These are phyloP conservation scores for Phoronis australis DNA, from an alignment of 2,888 invertebrate species.

Conservation along the genomic window DNA sequence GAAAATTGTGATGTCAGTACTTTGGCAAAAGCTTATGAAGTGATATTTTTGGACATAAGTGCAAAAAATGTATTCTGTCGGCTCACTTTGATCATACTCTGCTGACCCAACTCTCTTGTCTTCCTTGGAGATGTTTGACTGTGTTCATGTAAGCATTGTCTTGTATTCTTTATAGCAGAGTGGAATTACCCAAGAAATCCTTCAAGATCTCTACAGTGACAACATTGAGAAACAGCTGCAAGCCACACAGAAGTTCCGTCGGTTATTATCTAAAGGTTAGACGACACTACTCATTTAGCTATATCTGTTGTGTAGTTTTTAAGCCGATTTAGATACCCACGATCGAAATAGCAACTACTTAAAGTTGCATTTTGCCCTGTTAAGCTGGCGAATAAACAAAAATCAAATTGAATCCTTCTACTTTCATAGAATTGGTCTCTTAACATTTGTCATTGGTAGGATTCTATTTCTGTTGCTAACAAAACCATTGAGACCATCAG, in stretches of 20 bases:
- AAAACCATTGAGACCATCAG: too few relatives aligned
- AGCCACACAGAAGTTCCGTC: conserved; percentile 89
- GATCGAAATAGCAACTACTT: too few relatives aligned
- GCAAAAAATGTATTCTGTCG: too few relatives aligned
- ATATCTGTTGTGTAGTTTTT: not conserved
- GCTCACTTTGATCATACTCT: not conserved
- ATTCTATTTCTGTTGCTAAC: too few relatives aligned
- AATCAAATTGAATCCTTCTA: too few relatives aligned
- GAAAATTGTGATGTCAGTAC: not conserved
- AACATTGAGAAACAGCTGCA: conserved; percentile 67
- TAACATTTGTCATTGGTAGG: too few relatives aligned
- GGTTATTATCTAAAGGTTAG: conserved; percentile 71
- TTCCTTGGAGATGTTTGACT: not conserved
- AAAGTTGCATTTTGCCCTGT: too few relatives aligned
- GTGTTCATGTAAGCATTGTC: not conserved
- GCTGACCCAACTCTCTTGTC: not conserved
- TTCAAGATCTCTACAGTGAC: conserved; percentile 64
- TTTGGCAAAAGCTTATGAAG: too few relatives aligned
- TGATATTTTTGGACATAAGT: too few relatives aligned
- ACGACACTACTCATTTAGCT: not conserved
- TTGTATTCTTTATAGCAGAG: conserved; percentile 24
- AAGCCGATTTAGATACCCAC: too few relatives aligned
- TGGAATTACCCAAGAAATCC: conserved; percentile 71
- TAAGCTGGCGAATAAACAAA: too few relatives aligned
- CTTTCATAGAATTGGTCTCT: too few relatives aligned